Base-by-base conservation (phyloP, 2,113 vertebrate species). In the Prolemur simus region DNA sequence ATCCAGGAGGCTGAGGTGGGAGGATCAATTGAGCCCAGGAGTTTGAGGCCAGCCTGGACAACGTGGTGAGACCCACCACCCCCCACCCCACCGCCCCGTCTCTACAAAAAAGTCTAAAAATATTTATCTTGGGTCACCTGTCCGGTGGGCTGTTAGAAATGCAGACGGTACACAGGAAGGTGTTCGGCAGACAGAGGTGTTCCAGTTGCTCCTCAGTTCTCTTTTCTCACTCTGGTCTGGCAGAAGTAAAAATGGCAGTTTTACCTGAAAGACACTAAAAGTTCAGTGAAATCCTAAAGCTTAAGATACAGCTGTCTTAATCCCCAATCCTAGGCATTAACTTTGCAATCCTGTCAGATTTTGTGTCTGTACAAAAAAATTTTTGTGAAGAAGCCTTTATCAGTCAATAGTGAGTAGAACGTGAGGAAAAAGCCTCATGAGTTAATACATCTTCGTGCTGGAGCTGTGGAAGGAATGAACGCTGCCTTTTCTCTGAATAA, bases 151-250 rank as follows among this genome's bases (percentile, higher is more conserved):
- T 56, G 0, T 45, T 32, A 6, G 66, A 21, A 71, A 34, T 3
- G 47, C 20, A 29, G 49, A 27, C 6, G 1, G 0, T 9, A 3
- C 14, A 3, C 17, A 5, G 0, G 15, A 9, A 27, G n/a, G 7
- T 3, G 4, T 2, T 12, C 34, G 58, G 37, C 20, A 7, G 0
- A 2, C 6, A 5, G 9, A 29, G 52, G 7, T 18, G 68, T 39
- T n/a, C 34, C n/a, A 15, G 1, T 21, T 9, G 47, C 63, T 80
- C n/a, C 1, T 32, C 25, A 10, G 13, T 37, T 21, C 18, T 2
- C 18, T 52, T 45, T 49, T 34, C 29, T 42, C n/a, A 23, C 23
- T 3, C 60, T 58, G 37, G 3, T 4, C 58, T 42, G 42, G 63
- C 8, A 5, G 27, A 39, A 39, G 71, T 8, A 11, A 29, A 64